Percentiles rank a stretch among this genome's conserved stretches.
Evolutionary conservation across 2,797 vertebrate genomes (phyloP).

Genomic region (Odontamblyopus lacepedii): DNA sequence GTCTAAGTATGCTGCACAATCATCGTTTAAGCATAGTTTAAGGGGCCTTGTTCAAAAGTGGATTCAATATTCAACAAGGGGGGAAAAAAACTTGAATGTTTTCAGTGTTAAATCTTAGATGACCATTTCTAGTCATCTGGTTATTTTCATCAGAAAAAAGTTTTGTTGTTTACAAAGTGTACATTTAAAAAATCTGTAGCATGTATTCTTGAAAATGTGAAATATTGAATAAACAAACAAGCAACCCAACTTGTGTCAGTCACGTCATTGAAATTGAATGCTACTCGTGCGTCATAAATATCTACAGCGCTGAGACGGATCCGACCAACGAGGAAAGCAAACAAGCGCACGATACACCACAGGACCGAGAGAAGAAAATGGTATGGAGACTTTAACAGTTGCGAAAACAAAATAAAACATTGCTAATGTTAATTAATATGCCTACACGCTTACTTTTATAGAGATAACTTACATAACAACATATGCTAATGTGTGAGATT

Average conservation of each 20-base stretch:
- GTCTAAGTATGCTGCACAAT: constrained; percentile 78
- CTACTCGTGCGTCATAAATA: neutral
- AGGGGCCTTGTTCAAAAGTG: constrained; percentile 76
- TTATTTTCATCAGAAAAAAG: constrained; percentile 56
- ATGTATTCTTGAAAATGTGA: constrained; percentile 79
- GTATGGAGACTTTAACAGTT: neutral
- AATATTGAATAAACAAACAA: constrained; percentile 81
- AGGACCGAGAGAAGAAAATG: neutral
- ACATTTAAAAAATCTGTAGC: constrained; percentile 74
- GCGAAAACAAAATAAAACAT: neutral
- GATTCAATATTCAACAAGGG: constrained; percentile 44
- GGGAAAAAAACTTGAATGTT: constrained; percentile 75
- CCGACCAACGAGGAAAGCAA: neutral
- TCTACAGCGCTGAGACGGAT: too few species aligned
- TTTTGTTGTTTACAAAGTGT: constrained; percentile 75
- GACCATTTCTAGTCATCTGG: constrained; percentile 68
- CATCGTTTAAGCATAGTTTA: constrained; percentile 71
- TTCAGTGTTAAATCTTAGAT: constrained; percentile 71
- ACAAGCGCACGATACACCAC: neutral
- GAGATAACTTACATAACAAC: neutral
- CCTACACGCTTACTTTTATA: neutral
- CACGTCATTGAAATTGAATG: neutral
- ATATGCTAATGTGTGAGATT: neutral
- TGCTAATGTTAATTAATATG: neutral
- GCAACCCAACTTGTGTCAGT: constrained; percentile 13